These are phyloP conservation scores for Taurulus bubalis DNA, from an alignment of 2,113 vertebrate species.

Conservation along the genomic window DNA sequence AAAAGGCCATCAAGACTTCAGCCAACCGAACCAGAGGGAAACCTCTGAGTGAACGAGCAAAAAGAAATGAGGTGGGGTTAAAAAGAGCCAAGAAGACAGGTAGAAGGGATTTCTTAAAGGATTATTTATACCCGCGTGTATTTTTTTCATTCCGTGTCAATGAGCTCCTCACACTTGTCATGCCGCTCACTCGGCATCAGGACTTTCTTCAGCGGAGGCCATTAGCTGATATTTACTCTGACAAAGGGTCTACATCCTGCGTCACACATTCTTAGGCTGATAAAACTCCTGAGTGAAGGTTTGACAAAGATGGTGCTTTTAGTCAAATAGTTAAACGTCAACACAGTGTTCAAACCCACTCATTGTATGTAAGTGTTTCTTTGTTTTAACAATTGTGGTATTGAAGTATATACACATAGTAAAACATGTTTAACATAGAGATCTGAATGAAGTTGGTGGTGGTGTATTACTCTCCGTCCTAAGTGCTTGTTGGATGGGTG, in stretches of 20 bases:
- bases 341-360: neutral
- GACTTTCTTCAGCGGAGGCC: neutral
- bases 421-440: no score
- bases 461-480: no score
- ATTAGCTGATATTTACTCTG: neutral
- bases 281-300: neutral
- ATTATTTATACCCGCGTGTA: neutral
- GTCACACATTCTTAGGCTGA: neutral
- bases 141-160: neutral
- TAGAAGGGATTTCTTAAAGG: slow-evolving; percentile 5
- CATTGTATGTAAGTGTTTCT: neutral
- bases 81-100: neutral
- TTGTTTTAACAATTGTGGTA: neutral
- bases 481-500: no score
- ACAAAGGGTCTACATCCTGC: neutral
- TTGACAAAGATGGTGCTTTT: neutral
- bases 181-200: slow-evolving; percentile 10
- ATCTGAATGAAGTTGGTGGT: no score
- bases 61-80: neutral
- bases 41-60: slow-evolving; percentile 9
- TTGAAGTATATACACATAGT: no score
- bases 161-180: neutral
- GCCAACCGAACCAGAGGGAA: neutral
- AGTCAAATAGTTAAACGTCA: neutral
- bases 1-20: neutral